Percentiles rank a stretch among this genome's conserved stretches.
These are phyloP conservation scores for Dorcus parallelipipedus DNA, from an alignment of 2,888 invertebrate species.

Conservation along the genomic window DNA sequence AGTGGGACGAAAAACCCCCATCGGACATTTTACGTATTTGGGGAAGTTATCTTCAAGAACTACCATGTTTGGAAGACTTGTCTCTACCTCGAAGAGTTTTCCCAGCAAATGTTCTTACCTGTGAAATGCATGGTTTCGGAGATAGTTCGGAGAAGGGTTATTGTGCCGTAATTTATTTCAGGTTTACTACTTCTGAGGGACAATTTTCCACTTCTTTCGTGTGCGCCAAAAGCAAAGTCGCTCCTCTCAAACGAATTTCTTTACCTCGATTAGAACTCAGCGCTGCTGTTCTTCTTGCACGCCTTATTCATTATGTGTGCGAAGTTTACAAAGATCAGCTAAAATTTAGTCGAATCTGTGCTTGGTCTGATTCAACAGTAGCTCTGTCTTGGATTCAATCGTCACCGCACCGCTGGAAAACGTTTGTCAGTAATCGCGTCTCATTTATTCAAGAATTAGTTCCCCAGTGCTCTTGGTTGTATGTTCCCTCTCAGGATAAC, in stretches of 20 bases:
- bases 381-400: slow-evolving; percentile 16
- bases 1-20: slow-evolving; percentile 8
- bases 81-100: neutral
- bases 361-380: slow-evolving; percentile 20
- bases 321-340: neutral
- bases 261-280: slow-evolving; percentile 15
- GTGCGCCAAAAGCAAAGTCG: slow-evolving; percentile 13
- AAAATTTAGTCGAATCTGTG: neutral
- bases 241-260: slow-evolving; percentile 9
- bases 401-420: slow-evolving; percentile 18
- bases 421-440: slow-evolving; percentile 20
- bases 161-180: slow-evolving; percentile 10
- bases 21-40: neutral
- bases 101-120: neutral
- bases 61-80: neutral
- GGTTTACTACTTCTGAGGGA: neutral
- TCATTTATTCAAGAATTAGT: slow-evolving; percentile 11
- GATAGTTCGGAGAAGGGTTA: slow-evolving; percentile 12
- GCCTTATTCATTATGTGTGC: too few species aligned
- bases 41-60: neutral
- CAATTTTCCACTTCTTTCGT: slow-evolving; percentile 2
- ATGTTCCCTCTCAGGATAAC: slow-evolving; percentile 10
- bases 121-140: slow-evolving; percentile 13
- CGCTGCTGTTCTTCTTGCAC: slow-evolving; percentile 5
- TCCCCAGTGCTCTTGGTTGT: slow-evolving; percentile 4